These are phyloP conservation scores for Machimus atricapillus DNA, from an alignment of 2,888 invertebrate genomes.

Conservation along the genomic window DNA sequence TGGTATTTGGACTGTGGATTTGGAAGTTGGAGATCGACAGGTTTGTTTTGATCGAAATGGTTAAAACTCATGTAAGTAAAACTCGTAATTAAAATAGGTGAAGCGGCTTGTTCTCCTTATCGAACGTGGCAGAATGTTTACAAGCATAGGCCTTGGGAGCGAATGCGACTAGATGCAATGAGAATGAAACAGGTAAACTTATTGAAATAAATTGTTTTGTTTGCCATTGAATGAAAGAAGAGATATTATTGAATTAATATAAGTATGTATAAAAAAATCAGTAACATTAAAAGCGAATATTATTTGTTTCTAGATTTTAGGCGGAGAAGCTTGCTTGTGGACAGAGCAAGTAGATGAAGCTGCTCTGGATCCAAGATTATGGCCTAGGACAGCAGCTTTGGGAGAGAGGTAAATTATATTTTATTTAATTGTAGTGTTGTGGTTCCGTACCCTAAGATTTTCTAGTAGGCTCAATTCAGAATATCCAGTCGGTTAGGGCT, in stretches of 20 bases:
- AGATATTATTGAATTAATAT: too few relatives aligned
- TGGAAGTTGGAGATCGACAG: conserved; percentile 81
- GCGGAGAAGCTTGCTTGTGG: conserved; percentile 86
- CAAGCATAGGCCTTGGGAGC: conserved; percentile 80
- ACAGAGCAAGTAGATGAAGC: conserved; percentile 80
- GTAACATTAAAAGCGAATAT: background rate
- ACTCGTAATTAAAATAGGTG: conserved; percentile 62
- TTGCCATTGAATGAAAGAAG: background rate
- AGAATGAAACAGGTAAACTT: conserved; percentile 57
- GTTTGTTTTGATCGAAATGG: conserved; percentile 43
- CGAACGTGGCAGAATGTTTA: conserved; percentile 88
- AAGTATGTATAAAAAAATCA: background rate
- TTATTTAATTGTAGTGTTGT: background rate
- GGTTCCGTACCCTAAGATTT: too few relatives aligned
- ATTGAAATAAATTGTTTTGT: background rate
- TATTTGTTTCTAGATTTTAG: conserved; percentile 60
- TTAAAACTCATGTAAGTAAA: background rate
- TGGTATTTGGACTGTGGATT: conserved; percentile 91
- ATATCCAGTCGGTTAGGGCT: too few relatives aligned
- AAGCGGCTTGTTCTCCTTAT: conserved; percentile 87
- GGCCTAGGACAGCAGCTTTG: conserved; percentile 83
- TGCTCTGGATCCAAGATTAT: conserved; percentile 78
- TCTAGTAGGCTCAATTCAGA: too few relatives aligned
- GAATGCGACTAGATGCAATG: conserved; percentile 59
- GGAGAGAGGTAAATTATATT: conserved; percentile 69